Evolutionary conservation across 1,140 invertebrate genomes (phyloP), one percentile per base, ranked within the genome.

Genomic region (Vanessa atalanta): DNA sequence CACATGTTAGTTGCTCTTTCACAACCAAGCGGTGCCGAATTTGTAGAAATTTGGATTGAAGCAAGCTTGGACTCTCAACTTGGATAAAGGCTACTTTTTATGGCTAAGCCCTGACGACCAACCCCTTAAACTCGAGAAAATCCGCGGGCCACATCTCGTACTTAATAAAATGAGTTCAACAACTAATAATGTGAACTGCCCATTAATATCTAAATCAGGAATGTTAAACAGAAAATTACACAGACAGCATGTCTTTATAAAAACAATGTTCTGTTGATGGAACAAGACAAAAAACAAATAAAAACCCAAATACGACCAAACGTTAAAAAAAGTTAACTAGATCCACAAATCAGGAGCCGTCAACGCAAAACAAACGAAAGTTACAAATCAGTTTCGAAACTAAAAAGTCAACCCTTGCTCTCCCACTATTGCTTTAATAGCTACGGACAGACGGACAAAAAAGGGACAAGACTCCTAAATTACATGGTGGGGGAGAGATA

Each of bases 391-490:
- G 55, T 73, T 73, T 73, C 57, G 67, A 60, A 60, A 70, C 67
- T 53, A 77, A 77, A 73, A 70, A 71, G 13, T 67, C 61, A 65
- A 77, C 75, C 75, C 63, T 67, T 73, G 53, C 61, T 31, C 51
- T 31, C 53, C 48, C 8, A 15, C 78, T 73, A 79, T 82, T 79
- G 79, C 80, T 72, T 81, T 83, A 84, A 84, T 81, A 81, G 79
- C 61, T 65, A 76, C 67, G 63, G 79, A 78, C 75, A 77, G 76
- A 82, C 79, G 65, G 20, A 80, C 79, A 82, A 83, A 85, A 87
- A 87, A 83, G 74, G 70, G 72, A 75, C 65, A 75, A 65, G 79
- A 72, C 53, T 78, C 78, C 78, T 75, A 80, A 83, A 78, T 83
- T 80, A 83, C 74, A 79, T 68, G 65, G 63, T 67, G 74, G 70